These are phyloP conservation scores for Porites lobata DNA, from an alignment of 92 coral and sea anemone species.

Conservation along the genomic window DNA sequence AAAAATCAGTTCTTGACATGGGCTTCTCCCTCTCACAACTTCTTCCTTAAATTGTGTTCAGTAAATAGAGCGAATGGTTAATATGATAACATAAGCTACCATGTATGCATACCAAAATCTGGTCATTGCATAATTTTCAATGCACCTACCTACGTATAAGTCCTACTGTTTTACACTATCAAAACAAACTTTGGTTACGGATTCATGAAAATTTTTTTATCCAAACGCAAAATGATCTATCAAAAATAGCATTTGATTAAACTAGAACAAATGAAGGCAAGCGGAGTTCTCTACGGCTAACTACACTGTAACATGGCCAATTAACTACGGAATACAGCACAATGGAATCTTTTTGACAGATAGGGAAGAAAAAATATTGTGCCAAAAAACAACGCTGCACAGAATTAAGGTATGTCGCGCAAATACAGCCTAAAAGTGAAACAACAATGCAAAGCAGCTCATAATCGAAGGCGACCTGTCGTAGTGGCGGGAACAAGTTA, in stretches of 20 bases:
- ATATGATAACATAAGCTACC: neutral
- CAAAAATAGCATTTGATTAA: conserved; percentile 5
- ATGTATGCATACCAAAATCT: neutral
- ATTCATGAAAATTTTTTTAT: neutral
- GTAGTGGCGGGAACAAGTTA: neutral
- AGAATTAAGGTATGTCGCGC: neutral
- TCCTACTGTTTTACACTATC: neutral
- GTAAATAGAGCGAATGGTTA: neutral
- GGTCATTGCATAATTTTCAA: neutral
- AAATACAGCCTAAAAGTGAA: neutral
- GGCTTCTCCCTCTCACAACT: conserved; percentile 41
- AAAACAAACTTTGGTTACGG: neutral
- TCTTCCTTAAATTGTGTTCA: conserved; percentile 26
- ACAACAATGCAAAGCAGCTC: neutral
- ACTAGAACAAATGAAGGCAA: conserved; percentile 34
- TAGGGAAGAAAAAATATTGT: neutral
- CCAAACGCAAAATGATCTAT: neutral
- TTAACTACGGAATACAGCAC: neutral
- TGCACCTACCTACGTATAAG: neutral
- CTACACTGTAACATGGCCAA: conserved; percentile 17
- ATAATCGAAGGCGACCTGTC: neutral
- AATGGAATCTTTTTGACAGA: neutral
- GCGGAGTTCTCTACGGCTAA: conserved; percentile 21
- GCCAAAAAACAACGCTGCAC: neutral
- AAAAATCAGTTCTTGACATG: conserved; percentile 51